Conservation (phyloP, 2,797 vertebrate genomes). For the Passerculus sandwichensis region DNA sequence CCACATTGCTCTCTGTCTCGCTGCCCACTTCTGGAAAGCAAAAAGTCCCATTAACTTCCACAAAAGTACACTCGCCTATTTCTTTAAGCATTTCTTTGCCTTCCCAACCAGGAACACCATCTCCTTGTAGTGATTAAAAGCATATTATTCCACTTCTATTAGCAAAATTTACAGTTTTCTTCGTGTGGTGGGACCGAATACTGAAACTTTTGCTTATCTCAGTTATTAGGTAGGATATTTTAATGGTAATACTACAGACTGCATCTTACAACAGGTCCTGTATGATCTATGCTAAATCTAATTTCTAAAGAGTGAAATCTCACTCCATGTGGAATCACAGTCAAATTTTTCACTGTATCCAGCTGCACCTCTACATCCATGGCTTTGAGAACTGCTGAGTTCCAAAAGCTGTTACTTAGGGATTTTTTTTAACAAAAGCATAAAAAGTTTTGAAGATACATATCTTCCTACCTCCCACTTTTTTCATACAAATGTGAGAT, state of each 20-base stretch:
- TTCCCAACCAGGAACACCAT: not conserved
- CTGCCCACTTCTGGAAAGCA: slow-evolving; percentile 85
- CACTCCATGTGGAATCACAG: not conserved
- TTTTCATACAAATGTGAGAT: not conserved
- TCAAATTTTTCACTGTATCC: not conserved
- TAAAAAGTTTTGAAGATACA: not conserved
- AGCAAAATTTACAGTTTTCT: not conserved
- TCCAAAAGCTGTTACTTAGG: not conserved
- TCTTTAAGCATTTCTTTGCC: not conserved
- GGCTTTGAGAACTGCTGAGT: not conserved
- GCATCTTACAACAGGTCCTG: not conserved
- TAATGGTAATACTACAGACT: not conserved
- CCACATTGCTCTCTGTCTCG: slow-evolving; percentile 90
- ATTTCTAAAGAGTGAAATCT: not conserved
- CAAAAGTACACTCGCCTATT: not conserved
- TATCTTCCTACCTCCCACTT: not conserved
- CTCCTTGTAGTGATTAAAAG: not conserved
- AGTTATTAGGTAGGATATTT: not conserved
- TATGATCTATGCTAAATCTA: not conserved
- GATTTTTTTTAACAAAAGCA: not conserved
- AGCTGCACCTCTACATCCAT: not conserved
- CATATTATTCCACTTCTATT: not conserved
- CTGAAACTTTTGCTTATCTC: not conserved
- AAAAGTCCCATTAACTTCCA: not conserved
- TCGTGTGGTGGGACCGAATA: not conserved